Percentiles rank a stretch among this genome's conserved stretches.
These are phyloP conservation scores for Amia ocellicauda DNA, from an alignment of 2,113 vertebrate genomes.

Conservation along the genomic window DNA sequence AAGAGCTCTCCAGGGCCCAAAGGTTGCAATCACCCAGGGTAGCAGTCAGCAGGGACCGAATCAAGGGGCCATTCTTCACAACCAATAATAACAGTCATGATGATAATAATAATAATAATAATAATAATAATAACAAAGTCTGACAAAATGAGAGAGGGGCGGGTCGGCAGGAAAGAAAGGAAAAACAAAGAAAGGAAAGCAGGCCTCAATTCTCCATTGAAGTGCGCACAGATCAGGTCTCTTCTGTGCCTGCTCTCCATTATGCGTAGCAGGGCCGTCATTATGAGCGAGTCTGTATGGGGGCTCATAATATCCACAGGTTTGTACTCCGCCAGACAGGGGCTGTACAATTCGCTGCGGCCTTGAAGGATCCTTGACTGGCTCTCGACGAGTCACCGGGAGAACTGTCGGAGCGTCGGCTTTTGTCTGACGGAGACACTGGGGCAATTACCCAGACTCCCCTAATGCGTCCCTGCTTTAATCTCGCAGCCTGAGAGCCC, in stretches of 20 bases:
- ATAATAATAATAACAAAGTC: conserved; percentile 53
- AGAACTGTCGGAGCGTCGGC: conserved; percentile 63
- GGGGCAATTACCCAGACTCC: conserved; percentile 58
- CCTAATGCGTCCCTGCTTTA: conserved; percentile 74
- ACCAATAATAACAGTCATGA: conserved; percentile 43
- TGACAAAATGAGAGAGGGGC: conserved; percentile 23
- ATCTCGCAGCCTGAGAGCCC: conserved; percentile 66
- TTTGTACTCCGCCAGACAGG: conserved; percentile 71
- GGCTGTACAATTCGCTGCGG: conserved; percentile 68
- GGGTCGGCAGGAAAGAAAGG: conserved; percentile 22
- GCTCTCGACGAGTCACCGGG: conserved; percentile 41
- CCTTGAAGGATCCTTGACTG: conserved; percentile 60
- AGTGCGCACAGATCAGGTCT: conserved; percentile 46
- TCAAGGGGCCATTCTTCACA: conserved; percentile 21
- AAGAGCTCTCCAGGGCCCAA: conserved; percentile 43
- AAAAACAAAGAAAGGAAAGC: conserved; percentile 18
- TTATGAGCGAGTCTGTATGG: conserved; percentile 56
- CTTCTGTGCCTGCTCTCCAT: conserved; percentile 56
- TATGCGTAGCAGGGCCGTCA: conserved; percentile 60
- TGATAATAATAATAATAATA: conserved; percentile 45
- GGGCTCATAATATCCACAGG: conserved; percentile 69
- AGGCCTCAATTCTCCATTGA: conserved; percentile 56
- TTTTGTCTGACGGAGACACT: conserved; percentile 62
- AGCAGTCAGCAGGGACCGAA: conserved; percentile 33
- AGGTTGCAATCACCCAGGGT: conserved; percentile 56